Evolutionary conservation across 2,888 invertebrate genomes (phyloP).

Genomic region (Elaeidobius kamerunicus): DNA sequence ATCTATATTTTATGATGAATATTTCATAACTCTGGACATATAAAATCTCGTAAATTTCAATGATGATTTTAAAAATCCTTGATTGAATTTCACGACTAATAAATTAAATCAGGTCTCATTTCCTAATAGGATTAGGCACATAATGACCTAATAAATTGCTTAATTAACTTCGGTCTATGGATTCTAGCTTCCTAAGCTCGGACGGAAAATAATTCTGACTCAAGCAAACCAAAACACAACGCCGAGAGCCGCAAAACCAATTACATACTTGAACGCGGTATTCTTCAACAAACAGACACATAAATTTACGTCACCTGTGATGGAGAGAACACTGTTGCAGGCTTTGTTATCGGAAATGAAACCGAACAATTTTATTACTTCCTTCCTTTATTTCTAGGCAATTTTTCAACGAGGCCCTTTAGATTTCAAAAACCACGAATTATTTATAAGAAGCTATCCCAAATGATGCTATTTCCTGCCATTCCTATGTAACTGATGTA

Average conservation of each 20-base stretch:
- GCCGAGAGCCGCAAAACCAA: slow-evolving; percentile 21
- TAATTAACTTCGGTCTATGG: too few species aligned
- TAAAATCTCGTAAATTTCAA: too few species aligned
- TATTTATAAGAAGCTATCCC: too few species aligned
- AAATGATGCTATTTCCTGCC: too few species aligned
- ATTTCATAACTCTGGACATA: too few species aligned
- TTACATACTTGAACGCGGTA: slow-evolving; percentile 17
- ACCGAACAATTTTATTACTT: background rate
- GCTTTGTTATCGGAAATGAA: slow-evolving; percentile 7
- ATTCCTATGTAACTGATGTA: too few species aligned
- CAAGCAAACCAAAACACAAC: slow-evolving; percentile 15
- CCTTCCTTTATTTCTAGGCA: slow-evolving; percentile 1
- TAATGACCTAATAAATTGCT: too few species aligned
- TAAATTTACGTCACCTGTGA: slow-evolving; percentile 17
- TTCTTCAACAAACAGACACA: slow-evolving; percentile 19
- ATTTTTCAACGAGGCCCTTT: background rate
- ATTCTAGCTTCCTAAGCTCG: background rate
- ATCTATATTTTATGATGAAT: too few species aligned
- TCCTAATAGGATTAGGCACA: too few species aligned
- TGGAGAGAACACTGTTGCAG: slow-evolving; percentile 7
- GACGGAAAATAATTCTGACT: slow-evolving; percentile 10
- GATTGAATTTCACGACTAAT: too few species aligned
- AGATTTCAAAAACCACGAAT: background rate
- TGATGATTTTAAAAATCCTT: too few species aligned
- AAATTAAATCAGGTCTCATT: too few species aligned